Evolutionary conservation across 1,140 invertebrate genomes (phyloP).

Genomic region (Archivesica marissinica): DNA sequence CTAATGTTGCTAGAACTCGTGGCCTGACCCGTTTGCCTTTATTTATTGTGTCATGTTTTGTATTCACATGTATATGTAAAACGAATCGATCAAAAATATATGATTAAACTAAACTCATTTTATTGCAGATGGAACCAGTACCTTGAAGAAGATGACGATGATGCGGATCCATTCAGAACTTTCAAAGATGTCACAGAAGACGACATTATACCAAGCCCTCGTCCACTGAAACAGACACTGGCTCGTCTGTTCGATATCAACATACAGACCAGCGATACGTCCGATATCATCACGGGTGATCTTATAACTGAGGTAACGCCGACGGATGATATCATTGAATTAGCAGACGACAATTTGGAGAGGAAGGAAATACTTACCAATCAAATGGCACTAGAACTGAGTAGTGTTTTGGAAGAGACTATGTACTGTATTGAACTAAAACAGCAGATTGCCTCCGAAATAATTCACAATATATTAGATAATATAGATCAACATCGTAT

Average conservation of each 20-base stretch:
- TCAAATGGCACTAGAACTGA: background rate
- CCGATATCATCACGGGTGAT: constrained; percentile 44
- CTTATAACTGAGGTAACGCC: background rate
- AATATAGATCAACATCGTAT: too few species aligned
- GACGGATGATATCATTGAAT: background rate
- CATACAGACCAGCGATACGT: constrained; percentile 5
- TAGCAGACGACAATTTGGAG: background rate
- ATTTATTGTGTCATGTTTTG: background rate
- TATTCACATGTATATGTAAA: background rate
- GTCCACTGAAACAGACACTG: constrained; percentile 39
- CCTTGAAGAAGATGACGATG: background rate
- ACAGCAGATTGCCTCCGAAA: background rate
- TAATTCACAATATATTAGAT: background rate
- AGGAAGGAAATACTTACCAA: background rate
- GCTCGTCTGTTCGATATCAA: background rate
- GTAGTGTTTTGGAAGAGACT: background rate
- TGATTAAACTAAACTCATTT: background rate
- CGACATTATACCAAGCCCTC: constrained; percentile 30
- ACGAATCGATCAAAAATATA: background rate
- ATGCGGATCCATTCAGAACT: background rate
- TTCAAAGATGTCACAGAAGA: background rate
- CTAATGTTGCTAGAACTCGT: too few species aligned
- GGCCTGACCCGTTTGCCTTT: background rate
- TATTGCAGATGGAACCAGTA: constrained; percentile 40
- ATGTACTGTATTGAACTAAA: background rate